Percentiles rank a stretch among this genome's conserved stretches.
Evolutionary conservation across 2,888 invertebrate genomes (phyloP).

Genomic region (Tethea ocularis): DNA sequence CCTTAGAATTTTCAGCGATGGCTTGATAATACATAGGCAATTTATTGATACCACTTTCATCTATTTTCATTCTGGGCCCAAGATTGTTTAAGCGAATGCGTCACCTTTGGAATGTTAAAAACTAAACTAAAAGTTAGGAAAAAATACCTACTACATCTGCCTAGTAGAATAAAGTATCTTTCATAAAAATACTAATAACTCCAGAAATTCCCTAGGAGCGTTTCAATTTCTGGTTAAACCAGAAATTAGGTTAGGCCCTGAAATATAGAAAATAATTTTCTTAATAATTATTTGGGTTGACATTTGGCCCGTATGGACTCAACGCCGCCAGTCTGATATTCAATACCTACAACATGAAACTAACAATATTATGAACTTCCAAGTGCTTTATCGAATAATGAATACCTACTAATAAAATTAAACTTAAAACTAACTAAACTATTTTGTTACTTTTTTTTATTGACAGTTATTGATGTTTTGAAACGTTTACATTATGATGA

Average conservation of each 20-base stretch:
- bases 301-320: neutral
- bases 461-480: too few species aligned
- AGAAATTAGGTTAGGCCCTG: neutral
- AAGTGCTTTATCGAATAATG: neutral
- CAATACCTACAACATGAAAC: neutral
- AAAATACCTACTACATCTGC: neutral
- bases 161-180: neutral
- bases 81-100: too few species aligned
- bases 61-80: too few species aligned
- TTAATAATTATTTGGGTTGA: neutral
- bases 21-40: too few species aligned
- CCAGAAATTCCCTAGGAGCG: neutral
- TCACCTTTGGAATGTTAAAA: too few species aligned
- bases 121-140: too few species aligned
- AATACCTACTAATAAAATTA: neutral
- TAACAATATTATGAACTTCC: neutral
- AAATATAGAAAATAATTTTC: neutral
- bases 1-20: too few species aligned
- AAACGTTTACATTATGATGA: too few species aligned
- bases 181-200: neutral
- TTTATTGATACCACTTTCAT: too few species aligned
- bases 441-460: too few species aligned
- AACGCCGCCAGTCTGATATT: neutral
- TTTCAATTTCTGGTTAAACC: neutral
- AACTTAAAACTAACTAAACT: too few species aligned